Evolutionary conservation across 2,113 vertebrate genomes (phyloP).

Genomic region (Noctilio leporinus): DNA sequence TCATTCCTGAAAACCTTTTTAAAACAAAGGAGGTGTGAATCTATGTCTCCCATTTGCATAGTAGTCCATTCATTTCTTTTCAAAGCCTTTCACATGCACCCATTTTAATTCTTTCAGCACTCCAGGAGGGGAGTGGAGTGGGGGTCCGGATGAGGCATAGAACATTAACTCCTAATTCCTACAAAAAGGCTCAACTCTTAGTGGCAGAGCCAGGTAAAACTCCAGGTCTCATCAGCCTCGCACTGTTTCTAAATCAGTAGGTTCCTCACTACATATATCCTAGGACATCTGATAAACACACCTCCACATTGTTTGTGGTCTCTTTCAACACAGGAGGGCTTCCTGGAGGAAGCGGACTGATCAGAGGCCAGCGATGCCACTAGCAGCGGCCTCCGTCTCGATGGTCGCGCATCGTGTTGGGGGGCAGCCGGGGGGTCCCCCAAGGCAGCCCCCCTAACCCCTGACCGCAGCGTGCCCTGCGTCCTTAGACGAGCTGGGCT

Average conservation of each 20-base stretch:
- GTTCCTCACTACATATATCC: too few species aligned
- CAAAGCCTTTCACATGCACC: not conserved
- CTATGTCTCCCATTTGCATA: not conserved
- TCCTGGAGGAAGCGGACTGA: not conserved
- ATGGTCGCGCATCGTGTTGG: not conserved
- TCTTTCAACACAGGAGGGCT: not conserved
- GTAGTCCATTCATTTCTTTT: not conserved
- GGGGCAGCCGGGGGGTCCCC: not conserved
- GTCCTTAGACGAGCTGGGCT: constrained; percentile 28
- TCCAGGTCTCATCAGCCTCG: not conserved
- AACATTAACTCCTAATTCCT: not conserved
- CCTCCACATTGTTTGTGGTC: not conserved
- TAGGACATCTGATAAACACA: not conserved
- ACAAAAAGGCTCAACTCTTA: not conserved
- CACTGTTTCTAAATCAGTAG: not conserved
- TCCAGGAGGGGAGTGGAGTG: not conserved
- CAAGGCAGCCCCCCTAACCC: not conserved
- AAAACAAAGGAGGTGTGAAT: constrained; percentile 4
- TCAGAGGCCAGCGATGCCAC: not conserved
- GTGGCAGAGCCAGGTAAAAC: not conserved
- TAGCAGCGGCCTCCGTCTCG: not conserved
- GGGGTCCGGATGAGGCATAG: not conserved
- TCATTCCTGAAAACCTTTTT: not conserved
- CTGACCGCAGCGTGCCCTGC: not conserved
- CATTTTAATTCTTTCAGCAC: not conserved